phyloP scores from a whole-genome alignment of 2,113 vertebrate genomes.

The Micronycteris hirsuta region DNA sequence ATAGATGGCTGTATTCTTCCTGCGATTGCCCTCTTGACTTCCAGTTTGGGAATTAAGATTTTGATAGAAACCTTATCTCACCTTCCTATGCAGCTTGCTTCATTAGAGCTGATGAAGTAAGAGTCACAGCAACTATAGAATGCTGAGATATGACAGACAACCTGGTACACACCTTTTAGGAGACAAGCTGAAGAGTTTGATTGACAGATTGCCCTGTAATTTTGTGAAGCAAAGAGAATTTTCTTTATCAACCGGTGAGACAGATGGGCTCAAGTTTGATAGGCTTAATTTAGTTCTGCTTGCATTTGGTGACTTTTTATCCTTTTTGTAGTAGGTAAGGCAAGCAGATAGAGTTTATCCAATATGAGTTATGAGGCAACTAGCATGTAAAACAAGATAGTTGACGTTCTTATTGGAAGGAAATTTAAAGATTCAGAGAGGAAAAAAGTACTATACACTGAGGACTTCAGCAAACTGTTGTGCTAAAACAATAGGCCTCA shows the following conservation, averaged over 20 bases:
- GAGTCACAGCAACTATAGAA: neutral
- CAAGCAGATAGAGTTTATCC: neutral
- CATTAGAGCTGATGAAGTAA: constrained; percentile 56
- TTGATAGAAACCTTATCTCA: constrained; percentile 46
- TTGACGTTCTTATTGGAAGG: constrained; percentile 8
- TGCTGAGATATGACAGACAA: neutral
- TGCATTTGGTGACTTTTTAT: constrained; percentile 32
- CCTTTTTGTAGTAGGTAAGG: constrained; percentile 34
- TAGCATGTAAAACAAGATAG: neutral
- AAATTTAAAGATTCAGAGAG: neutral
- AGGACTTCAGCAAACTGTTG: neutral
- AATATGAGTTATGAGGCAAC: neutral
- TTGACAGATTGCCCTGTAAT: constrained; percentile 45
- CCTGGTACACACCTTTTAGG: constrained; percentile 33
- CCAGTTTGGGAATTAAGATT: constrained; percentile 61
- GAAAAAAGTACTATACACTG: neutral
- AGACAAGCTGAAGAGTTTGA: constrained; percentile 49
- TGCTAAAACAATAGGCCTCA: neutral
- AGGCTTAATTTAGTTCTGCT: constrained; percentile 50
- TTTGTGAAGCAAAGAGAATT: constrained; percentile 59
- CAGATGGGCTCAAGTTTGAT: constrained; percentile 20
- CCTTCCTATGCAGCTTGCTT: constrained; percentile 25
- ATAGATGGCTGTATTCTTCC: neutral
- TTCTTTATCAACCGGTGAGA: constrained; percentile 54
- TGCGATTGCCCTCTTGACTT: constrained; percentile 45